Evolutionary conservation across 2,888 invertebrate genomes (phyloP), one percentile per base, ranked within the genome.

Genomic region (Acrobasis suavella): DNA sequence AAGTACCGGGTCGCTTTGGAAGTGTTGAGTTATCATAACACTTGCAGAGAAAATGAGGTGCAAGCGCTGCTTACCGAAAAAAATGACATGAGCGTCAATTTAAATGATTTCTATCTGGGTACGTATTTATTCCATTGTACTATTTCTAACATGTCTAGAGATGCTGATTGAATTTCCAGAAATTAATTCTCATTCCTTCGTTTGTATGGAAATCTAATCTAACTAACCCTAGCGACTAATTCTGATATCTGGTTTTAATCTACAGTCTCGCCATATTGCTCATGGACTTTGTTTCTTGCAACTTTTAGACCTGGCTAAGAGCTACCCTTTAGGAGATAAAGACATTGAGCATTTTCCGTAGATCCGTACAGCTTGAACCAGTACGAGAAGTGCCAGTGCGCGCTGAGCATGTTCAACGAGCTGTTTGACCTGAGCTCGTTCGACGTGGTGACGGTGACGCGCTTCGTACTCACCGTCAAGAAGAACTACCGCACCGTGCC

Each of bases 401-500:
- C 96, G 0, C 94, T 97, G 14, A 94, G 92, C 73, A 97, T 97
- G 97, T 96, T 97, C 79, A 92, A 93, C 32, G 94, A 95, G 67
- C 89, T 97, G 9, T 97, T 97, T 76, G 94, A 94, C 1, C 74
- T 95, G 61, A 80, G 84, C 0, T 89, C 94, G 50, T 96, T 96
- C 82, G 96, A 97, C 72, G 82, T 93, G 32, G 94, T 94, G 68
- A 94, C 94, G 58, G 81, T 97, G 61, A 93, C 95, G 38, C 92
- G 95, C 62, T 97, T 97, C 77, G 94, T 96, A 1, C 80, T 97
- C 70, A 97, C 97, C 0, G 97, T 97, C 3, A 94, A 95, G 77
- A 97, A 97, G 83, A 97, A 97, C 86, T 97, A 97, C 80, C 92
- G 97, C 9, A 90, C 94, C 38, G 96, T 97, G 0, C 96, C 97